These are phyloP conservation scores for Sebastes goodei DNA, from an alignment of 2,797 vertebrate species.

Conservation along the genomic window DNA sequence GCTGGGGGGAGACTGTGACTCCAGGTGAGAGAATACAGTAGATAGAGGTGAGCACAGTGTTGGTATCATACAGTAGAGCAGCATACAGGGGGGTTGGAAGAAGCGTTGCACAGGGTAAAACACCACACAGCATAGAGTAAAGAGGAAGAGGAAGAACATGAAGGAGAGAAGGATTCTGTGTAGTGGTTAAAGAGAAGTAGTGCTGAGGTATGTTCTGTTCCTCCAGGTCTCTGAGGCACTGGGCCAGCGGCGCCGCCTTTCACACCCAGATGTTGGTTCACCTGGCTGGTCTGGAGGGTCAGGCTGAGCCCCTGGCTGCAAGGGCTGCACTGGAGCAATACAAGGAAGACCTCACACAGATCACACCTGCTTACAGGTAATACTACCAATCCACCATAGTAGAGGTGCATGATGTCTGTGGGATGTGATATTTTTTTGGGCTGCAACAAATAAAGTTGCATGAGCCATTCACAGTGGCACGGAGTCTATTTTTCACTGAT, in stretches of 20 bases:
- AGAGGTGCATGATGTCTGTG: too few relatives aligned
- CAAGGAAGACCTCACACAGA: slow-evolving; percentile 68
- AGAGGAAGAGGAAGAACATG: neutral
- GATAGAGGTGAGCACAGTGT: neutral
- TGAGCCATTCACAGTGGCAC: neutral
- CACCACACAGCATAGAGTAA: neutral
- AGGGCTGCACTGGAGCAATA: slow-evolving; percentile 72
- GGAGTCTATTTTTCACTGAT: neutral
- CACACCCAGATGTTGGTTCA: slow-evolving; percentile 78
- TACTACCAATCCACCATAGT: neutral
- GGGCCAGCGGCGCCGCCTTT: slow-evolving; percentile 76
- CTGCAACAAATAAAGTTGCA: neutral
- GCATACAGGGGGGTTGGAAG: too few relatives aligned
- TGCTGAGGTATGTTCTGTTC: neutral
- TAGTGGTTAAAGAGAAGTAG: too few relatives aligned
- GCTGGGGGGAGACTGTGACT: slow-evolving; percentile 68
- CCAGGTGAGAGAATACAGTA: slow-evolving; percentile 48
- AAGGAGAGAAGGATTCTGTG: neutral
- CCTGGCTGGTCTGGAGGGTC: slow-evolving; percentile 64
- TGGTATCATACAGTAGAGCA: neutral
- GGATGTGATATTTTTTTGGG: neutral
- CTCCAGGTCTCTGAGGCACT: slow-evolving; percentile 72
- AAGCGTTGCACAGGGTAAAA: neutral
- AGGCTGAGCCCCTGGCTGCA: slow-evolving; percentile 56
- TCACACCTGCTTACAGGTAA: slow-evolving; percentile 75